Evolutionary conservation across 2,113 vertebrate genomes (phyloP).

Genomic region (Peromyscus leucopus): DNA sequence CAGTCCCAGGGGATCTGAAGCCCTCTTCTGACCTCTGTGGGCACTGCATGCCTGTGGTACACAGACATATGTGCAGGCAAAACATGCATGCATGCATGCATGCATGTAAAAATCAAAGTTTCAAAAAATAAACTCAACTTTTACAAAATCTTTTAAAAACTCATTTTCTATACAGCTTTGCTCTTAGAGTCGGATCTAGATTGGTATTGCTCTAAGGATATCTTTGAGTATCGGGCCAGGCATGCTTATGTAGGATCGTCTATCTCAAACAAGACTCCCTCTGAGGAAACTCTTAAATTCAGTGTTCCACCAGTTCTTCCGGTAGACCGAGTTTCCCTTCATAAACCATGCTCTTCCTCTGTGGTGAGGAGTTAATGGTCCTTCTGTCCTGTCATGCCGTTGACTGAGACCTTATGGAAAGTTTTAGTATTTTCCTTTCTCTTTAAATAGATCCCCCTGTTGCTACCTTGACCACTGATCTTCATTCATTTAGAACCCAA

Average conservation of each 20-base stretch:
- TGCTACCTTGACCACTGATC: not conserved
- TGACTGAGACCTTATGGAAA: conserved; percentile 4
- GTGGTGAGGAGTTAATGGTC: conserved; percentile 12
- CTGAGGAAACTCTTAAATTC: conserved; percentile 33
- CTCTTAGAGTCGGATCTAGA: not conserved
- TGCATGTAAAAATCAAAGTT: not conserved
- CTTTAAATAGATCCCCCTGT: conserved; percentile 10
- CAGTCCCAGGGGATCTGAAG: not conserved
- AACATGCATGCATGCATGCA: not conserved
- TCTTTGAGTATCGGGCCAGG: not conserved
- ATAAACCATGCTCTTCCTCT: not conserved
- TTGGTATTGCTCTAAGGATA: not conserved
- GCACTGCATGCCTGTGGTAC: not conserved
- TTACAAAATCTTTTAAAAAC: not conserved
- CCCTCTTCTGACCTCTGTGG: not conserved
- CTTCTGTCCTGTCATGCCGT: not conserved
- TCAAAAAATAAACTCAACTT: not conserved
- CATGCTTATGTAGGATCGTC: not conserved
- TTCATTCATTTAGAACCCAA: conserved; percentile 17
- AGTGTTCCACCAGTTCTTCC: not conserved
- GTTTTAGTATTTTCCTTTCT: not conserved
- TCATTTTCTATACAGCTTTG: not conserved
- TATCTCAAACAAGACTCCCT: not conserved
- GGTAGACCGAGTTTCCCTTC: not conserved
- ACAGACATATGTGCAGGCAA: not conserved